A percentile compares a stretch with the other conserved stretches of the same genome.
phyloP scores from a whole-genome alignment of 2,113 vertebrate genomes.

The Australoheros scitulus region DNA sequence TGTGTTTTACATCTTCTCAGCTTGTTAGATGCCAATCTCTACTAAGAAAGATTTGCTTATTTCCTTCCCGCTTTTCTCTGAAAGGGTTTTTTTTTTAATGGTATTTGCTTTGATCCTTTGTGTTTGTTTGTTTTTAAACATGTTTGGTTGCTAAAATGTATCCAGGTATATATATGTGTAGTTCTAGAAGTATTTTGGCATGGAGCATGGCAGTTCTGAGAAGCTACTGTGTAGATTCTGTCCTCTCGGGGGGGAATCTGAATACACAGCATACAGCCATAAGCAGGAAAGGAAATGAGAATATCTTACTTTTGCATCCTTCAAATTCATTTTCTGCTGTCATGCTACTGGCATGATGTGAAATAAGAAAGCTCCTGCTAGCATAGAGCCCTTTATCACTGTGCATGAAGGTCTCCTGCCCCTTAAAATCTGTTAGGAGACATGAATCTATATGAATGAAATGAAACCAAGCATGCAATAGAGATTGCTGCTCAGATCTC shows the following conservation, averaged over 20 bases:
- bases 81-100: background rate
- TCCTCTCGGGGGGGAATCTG: background rate
- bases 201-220: slow-evolving; percentile 39
- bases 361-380: slow-evolving; percentile 27
- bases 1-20: background rate
- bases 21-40: background rate
- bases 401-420: slow-evolving; percentile 55
- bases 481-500: slow-evolving; percentile 15
- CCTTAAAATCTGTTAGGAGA: slow-evolving; percentile 1
- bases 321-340: slow-evolving; percentile 31
- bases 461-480: slow-evolving; percentile 31
- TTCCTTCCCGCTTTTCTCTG: background rate
- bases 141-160: slow-evolving; percentile 10
- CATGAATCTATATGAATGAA: slow-evolving; percentile 33
- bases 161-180: background rate
- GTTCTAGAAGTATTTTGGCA: background rate
- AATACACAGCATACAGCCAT: background rate
- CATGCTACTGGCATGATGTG: slow-evolving; percentile 36
- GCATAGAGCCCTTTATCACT: slow-evolving; percentile 4
- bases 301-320: slow-evolving; percentile 17
- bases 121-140: background rate
- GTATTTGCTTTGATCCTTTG: background rate
- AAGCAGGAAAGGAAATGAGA: background rate
- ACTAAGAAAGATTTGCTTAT: background rate
- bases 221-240: background rate